Conservation (phyloP, 2,113 vertebrate species). For the Narcine bancroftii region DNA sequence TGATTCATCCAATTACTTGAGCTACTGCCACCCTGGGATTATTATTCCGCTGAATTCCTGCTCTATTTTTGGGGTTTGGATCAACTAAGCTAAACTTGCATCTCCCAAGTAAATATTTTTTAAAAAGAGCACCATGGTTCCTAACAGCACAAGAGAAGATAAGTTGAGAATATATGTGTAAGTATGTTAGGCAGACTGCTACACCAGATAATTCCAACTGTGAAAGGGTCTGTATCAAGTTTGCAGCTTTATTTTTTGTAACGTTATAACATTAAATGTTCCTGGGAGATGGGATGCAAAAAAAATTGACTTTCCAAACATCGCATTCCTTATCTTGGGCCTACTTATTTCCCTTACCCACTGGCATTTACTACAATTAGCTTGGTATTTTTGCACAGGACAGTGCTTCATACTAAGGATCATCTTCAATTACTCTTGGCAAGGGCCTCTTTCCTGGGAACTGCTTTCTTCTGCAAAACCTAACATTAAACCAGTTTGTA, state of each 20-base stretch:
- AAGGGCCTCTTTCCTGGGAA: neutral
- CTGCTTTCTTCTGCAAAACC: neutral
- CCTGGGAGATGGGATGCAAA: neutral
- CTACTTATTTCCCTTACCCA: neutral
- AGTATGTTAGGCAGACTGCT: neutral
- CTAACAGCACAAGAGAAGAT: no score
- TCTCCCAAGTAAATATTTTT: neutral
- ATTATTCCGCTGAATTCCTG: neutral
- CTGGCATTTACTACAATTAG: neutral
- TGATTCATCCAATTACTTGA: conserved; percentile 21
- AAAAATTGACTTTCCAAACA: neutral
- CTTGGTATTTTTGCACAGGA: neutral
- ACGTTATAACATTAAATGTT: neutral
- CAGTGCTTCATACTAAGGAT: neutral
- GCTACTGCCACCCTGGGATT: neutral
- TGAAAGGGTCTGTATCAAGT: neutral
- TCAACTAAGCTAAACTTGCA: neutral
- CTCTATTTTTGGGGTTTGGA: neutral
- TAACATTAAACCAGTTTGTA: neutral
- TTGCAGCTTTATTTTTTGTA: neutral
- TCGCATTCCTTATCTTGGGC: neutral
- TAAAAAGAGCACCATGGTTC: neutral
- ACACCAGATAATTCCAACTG: no score
- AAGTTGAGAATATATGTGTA: no score
- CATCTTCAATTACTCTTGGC: neutral